Conservation (phyloP, 2,113 vertebrate species). For the Chamaetylas fuelleborni region DNA sequence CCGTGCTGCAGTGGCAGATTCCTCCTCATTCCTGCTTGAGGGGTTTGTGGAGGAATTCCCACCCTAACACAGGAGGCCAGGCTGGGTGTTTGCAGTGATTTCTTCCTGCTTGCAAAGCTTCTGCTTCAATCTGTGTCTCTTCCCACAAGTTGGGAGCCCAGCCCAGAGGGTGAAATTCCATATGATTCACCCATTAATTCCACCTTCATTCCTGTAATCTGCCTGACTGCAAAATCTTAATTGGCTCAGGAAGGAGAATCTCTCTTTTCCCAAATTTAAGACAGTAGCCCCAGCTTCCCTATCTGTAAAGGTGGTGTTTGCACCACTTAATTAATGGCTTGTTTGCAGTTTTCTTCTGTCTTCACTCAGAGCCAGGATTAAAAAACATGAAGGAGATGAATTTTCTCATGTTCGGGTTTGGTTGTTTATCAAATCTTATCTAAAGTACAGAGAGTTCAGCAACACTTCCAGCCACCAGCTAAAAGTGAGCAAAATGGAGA, state of each 20-base stretch:
- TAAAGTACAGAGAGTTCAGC: too few species aligned
- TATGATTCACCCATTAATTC: background rate
- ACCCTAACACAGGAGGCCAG: background rate
- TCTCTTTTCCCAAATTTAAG: background rate
- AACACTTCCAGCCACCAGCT: too few species aligned
- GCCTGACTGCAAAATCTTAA: background rate
- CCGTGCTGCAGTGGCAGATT: background rate
- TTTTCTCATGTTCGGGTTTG: too few species aligned
- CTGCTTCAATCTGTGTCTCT: background rate
- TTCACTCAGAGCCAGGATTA: too few species aligned
- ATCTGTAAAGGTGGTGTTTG: too few species aligned
- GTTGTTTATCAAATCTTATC: too few species aligned
- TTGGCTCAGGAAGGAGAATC: background rate
- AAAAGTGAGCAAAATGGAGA: too few species aligned
- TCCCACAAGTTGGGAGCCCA: background rate
- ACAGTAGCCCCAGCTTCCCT: background rate
- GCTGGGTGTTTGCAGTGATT: background rate
- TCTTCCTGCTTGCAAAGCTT: background rate
- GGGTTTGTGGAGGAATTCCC: background rate
- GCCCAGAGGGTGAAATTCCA: slow-evolving; percentile 44
- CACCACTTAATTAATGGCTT: too few species aligned
- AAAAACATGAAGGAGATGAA: too few species aligned
- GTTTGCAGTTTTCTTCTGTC: too few species aligned
- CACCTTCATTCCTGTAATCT: background rate
- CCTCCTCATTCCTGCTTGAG: background rate